Evolutionary conservation across 1,140 invertebrate genomes (phyloP), one percentile per base, ranked within the genome.

Genomic region (Callitettix versicolor): DNA sequence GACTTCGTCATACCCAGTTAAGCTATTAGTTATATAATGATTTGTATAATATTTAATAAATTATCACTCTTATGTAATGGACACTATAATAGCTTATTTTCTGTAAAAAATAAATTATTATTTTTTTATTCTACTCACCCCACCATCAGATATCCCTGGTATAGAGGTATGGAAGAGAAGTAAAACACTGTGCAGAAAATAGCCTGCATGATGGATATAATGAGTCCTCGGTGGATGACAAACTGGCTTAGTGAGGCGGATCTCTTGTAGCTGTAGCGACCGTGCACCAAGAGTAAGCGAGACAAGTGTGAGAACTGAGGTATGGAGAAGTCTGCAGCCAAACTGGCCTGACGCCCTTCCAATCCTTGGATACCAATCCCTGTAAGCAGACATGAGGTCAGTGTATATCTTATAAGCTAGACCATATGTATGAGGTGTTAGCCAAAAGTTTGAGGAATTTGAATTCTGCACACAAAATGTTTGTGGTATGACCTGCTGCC

Each of bases 101-200:
- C n/a, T n/a, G n/a, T n/a, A n/a, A n/a, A n/a, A n/a, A n/a, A n/a
- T n/a, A n/a, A n/a, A n/a, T n/a, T n/a, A n/a, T n/a, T 24, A n/a
- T 4, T 24, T 47, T 24, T 24, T 18, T 47, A 47, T 6, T 47
- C 7, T 48, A 74, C 79, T 71, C 73, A 88, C 78, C 95, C 95
- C 57, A 99, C 93, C 91, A 98, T 96, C 12, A 99, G 79, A 66
- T 98, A 91, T 15, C 96, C 95, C 71, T 97, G 97, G 74, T 99
- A 99, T 7, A 99, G 76, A 5, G 94, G 86, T 30, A 99, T 90
- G 3, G 94, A 97, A 20, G 95, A 93, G 67, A 99, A 90, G 74
- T 98, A 99, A 74, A 99, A 99, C 9, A 99, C 93, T 20, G 95
- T 93, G 15, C 92, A 98, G 73, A 99, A 99, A 20, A 99, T 89